Evolutionary conservation across 2,797 vertebrate species (phyloP), one percentile per base, ranked within the genome.

Genomic region (Pipistrellus pipistrellus): DNA sequence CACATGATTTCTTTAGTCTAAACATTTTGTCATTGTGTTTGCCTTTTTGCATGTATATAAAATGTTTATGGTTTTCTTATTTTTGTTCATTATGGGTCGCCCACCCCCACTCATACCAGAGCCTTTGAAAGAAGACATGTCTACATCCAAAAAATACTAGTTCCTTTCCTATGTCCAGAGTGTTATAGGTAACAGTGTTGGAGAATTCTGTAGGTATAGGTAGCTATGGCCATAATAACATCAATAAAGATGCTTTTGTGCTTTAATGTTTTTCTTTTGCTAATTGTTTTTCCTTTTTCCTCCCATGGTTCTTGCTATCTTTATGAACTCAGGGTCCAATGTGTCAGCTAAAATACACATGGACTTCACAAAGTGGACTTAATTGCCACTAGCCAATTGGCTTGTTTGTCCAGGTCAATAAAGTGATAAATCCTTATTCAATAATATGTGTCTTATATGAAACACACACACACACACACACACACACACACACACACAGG

Each of bases 1-100:
- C n/a, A 85, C 14, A 38, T 86, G 59, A 55, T 94, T 90, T 83
- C 64, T 27, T 95, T 89, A 78, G 17, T 95, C 41, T 77, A 85
- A 71, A 83, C 25, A 44, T 71, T 96, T 83, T 88, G 71, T 80
- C 62, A 73, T 41, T 88, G 17, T 86, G 41, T 89, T 94, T 78
- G 25, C 68, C 53, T 88, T 77, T 92, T 84, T 68, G 57, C 14
- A n/a, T 83, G 8, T 82, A 35, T 94, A 73, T 93, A 62, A 92
- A 93, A 76, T 77, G 12, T 66, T n/a, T 51, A 48, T 93, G 38
- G 17, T 21, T 88, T 93, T 72, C 4, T 57, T 68, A 68, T 86
- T 82, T 21, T 77, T 44, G 66, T 72, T 85, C 27, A 18, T 59
- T 95, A 20, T 85, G n/a, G 12, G 10, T 25, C 59, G 38, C 73